Evolutionary conservation across 2,888 invertebrate species (phyloP).

Genomic region (Gonocerus acuteangulatus): DNA sequence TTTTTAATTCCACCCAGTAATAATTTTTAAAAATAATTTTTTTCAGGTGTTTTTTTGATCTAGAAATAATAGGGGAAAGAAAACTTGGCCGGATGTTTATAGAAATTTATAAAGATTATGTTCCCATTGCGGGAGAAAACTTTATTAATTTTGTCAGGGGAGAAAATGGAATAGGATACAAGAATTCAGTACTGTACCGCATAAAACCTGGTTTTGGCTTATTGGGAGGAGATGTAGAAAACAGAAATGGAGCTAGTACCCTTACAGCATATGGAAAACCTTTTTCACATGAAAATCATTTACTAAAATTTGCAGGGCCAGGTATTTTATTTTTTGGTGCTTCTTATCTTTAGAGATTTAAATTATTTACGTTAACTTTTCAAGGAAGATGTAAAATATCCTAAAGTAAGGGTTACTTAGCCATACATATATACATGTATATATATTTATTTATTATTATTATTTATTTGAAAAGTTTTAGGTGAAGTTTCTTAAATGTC

Average conservation of each 20-base stretch:
- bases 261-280: slow-evolving; percentile 27
- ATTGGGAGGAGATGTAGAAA: slow-evolving; percentile 32
- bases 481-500: too few relatives aligned
- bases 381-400: too few relatives aligned
- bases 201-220: slow-evolving; percentile 27
- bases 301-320: slow-evolving; percentile 30
- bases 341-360: not conserved
- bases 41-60: slow-evolving; percentile 27
- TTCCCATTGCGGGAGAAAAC: slow-evolving; percentile 43
- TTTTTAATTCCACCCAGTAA: not conserved
- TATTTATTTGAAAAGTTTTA: too few relatives aligned
- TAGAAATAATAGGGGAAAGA: slow-evolving; percentile 13
- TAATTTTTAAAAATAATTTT: not conserved
- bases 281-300: slow-evolving; percentile 31
- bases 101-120: slow-evolving; percentile 43
- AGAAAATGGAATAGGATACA: slow-evolving; percentile 42
- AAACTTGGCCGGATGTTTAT: slow-evolving; percentile 42
- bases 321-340: slow-evolving; percentile 18
- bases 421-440: too few relatives aligned
- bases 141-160: slow-evolving; percentile 43
- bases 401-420: too few relatives aligned
- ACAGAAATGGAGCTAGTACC: slow-evolving; percentile 27
- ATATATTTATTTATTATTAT: too few relatives aligned
- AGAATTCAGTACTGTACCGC: slow-evolving; percentile 37
- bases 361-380: not conserved